Percentiles rank a stretch among this genome's conserved stretches.
Conservation (phyloP, 2,888 invertebrate species). For the Pristionchus exspectatus region DNA sequence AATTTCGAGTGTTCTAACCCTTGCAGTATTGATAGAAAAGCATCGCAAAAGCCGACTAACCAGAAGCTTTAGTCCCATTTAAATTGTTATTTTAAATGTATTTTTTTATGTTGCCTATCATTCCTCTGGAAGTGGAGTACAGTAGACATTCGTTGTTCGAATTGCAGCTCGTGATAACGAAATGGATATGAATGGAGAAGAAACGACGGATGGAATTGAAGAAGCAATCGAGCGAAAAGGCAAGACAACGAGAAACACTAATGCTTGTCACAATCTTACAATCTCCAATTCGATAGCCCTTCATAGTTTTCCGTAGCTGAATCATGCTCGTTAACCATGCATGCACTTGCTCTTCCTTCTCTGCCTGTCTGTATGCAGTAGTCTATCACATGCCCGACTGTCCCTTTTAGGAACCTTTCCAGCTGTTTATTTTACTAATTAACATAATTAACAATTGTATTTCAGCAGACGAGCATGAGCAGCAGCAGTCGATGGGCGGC, state of each 20-base stretch:
- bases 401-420: neutral
- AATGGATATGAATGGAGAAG: neutral
- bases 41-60: no score
- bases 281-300: neutral
- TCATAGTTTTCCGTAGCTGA: neutral
- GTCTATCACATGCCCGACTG: neutral
- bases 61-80: no score
- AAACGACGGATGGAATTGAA: conserved; percentile 3
- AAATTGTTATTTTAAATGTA: no score
- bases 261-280: neutral
- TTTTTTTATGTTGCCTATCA: no score
- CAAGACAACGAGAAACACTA: neutral
- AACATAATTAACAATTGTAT: neutral
- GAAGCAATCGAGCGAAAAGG: conserved; percentile 14
- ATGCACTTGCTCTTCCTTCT: neutral
- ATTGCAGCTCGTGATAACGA: conserved; percentile 38
- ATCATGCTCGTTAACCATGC: neutral
- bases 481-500: neutral
- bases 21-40: no score
- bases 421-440: neutral
- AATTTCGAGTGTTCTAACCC: no score
- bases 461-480: neutral
- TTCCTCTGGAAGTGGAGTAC: no score
- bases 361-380: conserved; percentile 9
- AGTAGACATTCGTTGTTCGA: neutral